Evolutionary conservation across 2,888 invertebrate species (phyloP).

Genomic region (Orchestes rusci): DNA sequence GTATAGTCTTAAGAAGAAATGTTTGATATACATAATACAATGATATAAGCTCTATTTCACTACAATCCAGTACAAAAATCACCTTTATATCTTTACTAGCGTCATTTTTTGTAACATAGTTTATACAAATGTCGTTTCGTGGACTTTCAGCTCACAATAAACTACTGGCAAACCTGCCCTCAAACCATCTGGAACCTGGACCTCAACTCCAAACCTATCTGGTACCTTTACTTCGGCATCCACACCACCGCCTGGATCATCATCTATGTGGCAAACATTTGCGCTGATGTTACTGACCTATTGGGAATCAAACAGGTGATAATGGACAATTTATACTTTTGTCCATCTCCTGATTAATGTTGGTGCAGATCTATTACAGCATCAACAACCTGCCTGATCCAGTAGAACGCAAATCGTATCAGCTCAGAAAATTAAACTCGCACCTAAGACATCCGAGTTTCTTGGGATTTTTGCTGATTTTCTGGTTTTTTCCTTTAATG

Average conservation of each 20-base stretch:
- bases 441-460: slow-evolving; percentile 61
- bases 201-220: slow-evolving; percentile 43
- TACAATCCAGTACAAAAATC: too few species aligned
- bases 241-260: slow-evolving; percentile 52
- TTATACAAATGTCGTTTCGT: slow-evolving; percentile 7
- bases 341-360: neutral
- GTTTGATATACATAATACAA: too few species aligned
- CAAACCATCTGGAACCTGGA: slow-evolving; percentile 51
- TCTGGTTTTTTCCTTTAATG: slow-evolving; percentile 56
- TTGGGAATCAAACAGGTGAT: slow-evolving; percentile 53
- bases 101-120: neutral
- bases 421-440: slow-evolving; percentile 47
- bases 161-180: slow-evolving; percentile 49
- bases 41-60: too few species aligned
- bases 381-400: slow-evolving; percentile 48
- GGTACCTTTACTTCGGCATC: slow-evolving; percentile 46
- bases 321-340: neutral
- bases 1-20: too few species aligned
- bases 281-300: slow-evolving; percentile 56
- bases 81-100: too few species aligned
- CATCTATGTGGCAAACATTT: slow-evolving; percentile 54
- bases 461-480: slow-evolving; percentile 48
- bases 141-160: slow-evolving; percentile 46
- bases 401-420: slow-evolving; percentile 48
- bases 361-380: slow-evolving; percentile 48